phyloP scores from a whole-genome alignment of 2,888 invertebrate genomes.

The Lasioglossum morio region DNA sequence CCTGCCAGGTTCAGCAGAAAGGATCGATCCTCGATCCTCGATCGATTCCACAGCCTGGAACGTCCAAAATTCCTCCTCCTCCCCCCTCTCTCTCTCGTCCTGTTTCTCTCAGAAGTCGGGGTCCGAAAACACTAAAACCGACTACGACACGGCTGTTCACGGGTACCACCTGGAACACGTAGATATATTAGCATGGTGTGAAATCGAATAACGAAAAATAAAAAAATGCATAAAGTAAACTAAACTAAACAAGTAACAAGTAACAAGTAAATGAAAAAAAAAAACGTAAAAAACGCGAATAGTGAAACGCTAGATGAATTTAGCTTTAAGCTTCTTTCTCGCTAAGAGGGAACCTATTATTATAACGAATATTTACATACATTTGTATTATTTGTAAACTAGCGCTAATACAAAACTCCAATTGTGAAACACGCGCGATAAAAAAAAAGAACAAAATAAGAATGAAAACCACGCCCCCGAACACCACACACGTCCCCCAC shows the following conservation, averaged over 20 bases:
- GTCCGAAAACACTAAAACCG: conserved; percentile 28
- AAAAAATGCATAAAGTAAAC: conserved; percentile 6
- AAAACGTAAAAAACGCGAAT: conserved; percentile 54
- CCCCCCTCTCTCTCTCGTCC: not conserved
- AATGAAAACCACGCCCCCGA: not conserved
- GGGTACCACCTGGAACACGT: conserved; percentile 73
- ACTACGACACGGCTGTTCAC: conserved; percentile 66
- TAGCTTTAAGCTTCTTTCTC: conserved; percentile 82
- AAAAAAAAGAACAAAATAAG: conserved; percentile 4
- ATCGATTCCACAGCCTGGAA: not conserved
- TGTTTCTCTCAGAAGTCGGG: conserved; percentile 25
- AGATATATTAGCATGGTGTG: conserved; percentile 77
- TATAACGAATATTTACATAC: conserved; percentile 83
- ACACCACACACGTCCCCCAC: not conserved
- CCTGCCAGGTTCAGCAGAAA: not conserved
- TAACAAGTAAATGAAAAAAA: conserved; percentile 7
- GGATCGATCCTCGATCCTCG: not conserved
- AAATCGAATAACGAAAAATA: conserved; percentile 52
- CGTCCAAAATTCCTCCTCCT: not conserved
- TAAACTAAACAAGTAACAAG: conserved; percentile 1
- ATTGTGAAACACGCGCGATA: conserved; percentile 76
- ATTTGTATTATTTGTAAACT: conserved; percentile 84
- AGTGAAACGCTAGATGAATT: conserved; percentile 82
- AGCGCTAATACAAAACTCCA: conserved; percentile 84
- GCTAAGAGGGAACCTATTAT: conserved; percentile 79